A percentile compares a stretch with the other conserved stretches of the same genome.
Evolutionary conservation across 53 echinoderm and acorn worm genomes (phyloP).

Genomic region (Apostichopus leukothele): DNA sequence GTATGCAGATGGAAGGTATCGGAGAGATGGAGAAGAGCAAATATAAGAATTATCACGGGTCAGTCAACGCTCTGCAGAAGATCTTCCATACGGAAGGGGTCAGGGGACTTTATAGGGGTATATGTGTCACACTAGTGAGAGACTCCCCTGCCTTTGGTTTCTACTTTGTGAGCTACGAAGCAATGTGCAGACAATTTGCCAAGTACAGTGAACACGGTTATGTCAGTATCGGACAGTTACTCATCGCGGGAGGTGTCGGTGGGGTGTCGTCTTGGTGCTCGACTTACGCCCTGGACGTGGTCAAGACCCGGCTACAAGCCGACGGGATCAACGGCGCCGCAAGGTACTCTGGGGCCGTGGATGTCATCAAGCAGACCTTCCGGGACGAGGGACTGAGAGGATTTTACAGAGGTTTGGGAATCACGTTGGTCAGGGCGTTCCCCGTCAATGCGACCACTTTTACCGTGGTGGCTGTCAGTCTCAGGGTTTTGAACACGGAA

Average conservation of each 20-base stretch:
- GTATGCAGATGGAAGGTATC: constrained; percentile 84
- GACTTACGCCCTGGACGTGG: constrained; percentile 73
- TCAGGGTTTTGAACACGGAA: constrained; percentile 44
- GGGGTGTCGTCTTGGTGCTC: constrained; percentile 81
- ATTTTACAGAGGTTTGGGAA: constrained; percentile 76
- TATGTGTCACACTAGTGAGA: constrained; percentile 64
- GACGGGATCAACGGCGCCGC: constrained; percentile 73
- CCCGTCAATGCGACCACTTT: constrained; percentile 97
- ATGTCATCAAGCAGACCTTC: constrained; percentile 71
- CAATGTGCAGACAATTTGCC: constrained; percentile 66
- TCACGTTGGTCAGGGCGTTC: constrained; percentile 85
- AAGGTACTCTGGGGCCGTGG: constrained; percentile 72
- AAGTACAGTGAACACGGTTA: constrained; percentile 60
- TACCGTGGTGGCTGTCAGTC: constrained; percentile 65
- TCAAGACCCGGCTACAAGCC: constrained; percentile 82
- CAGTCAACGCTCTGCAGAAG: constrained; percentile 72
- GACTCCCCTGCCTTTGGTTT: constrained; percentile 87
- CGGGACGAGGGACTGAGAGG: constrained; percentile 73
- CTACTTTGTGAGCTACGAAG: constrained; percentile 85
- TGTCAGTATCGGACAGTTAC: constrained; percentile 66
- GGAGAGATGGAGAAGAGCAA: constrained; percentile 53
- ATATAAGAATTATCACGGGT: constrained; percentile 61
- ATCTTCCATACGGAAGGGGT: constrained; percentile 74
- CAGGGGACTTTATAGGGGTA: constrained; percentile 79
- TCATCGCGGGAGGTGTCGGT: constrained; percentile 85